These are phyloP conservation scores for Lasioglossum oenotherae DNA, from an alignment of 2,888 invertebrate species.

Conservation along the genomic window DNA sequence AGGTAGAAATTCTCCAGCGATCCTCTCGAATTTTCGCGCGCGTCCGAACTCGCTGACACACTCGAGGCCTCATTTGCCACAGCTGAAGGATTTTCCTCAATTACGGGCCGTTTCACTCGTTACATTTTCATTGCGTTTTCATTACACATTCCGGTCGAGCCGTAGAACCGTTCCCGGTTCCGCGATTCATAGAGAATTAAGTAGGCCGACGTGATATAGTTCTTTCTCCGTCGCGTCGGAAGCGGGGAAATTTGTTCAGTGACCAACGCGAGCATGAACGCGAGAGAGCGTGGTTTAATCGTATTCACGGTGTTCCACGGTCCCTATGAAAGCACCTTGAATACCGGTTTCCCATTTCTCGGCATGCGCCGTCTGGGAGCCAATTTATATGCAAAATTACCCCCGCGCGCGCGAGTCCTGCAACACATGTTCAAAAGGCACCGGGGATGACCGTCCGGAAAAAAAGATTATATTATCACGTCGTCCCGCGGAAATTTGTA, in stretches of 20 bases:
- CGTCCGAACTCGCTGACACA: constrained; percentile 6
- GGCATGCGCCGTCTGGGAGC: constrained; percentile 63
- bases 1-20: neutral
- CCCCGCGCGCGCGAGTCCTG: constrained; percentile 50
- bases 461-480: constrained; percentile 66
- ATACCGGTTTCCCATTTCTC: constrained; percentile 67
- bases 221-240: constrained; percentile 44
- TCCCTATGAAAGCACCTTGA: constrained; percentile 63
- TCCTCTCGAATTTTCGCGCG: neutral
- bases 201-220: constrained; percentile 56
- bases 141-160: constrained; percentile 45
- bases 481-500: constrained; percentile 65
- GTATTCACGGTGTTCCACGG: constrained; percentile 58
- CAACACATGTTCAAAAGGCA: constrained; percentile 70
- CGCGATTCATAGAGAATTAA: constrained; percentile 59
- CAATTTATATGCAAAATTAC: constrained; percentile 73
- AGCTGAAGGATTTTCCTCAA: constrained; percentile 44
- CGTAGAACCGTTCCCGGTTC: constrained; percentile 8
- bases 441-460: constrained; percentile 41
- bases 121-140: constrained; percentile 42
- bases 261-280: constrained; percentile 24
- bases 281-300: constrained; percentile 40
- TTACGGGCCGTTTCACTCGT: constrained; percentile 42
- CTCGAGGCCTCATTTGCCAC: constrained; percentile 12
- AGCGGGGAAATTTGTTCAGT: constrained; percentile 64